Evolutionary conservation across 2,888 invertebrate genomes (phyloP), one percentile per base, ranked within the genome.

Genomic region (Habrosyne pyritoides): DNA sequence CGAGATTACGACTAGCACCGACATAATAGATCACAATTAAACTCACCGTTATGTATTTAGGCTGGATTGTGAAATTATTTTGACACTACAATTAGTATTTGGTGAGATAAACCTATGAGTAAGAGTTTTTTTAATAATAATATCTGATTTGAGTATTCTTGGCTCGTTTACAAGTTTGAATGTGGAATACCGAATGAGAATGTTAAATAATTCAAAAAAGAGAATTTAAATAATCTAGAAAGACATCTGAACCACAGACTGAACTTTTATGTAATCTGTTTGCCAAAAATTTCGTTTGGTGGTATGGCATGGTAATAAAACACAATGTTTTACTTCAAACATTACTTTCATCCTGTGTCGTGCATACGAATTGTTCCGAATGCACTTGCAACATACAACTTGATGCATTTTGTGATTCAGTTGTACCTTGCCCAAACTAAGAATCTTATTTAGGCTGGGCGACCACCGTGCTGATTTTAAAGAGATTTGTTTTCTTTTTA

Each of bases 11-110:
- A 21, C 10, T 50, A 18, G 8, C 47, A 57, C 52, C 58, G 56
- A 56, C 59, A 60, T 62, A 61, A 68, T 59, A 64, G 33, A 62
- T 48, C 47, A 30, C 62, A 55, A 60, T 67, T 65, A 58, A 57
- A 59, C 48, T 51, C 54, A 33, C 52, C 53, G 49, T 47, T 53
- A 58, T 61, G 52, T 57, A 54, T 57, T 60, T 59, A 54, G 53
- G 28, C 53, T 57, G 48, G 53, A 50, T 61, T 66, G 55, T 59
- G 57, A 53, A 47, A 63, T 59, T 5, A n/a, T 54, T 28, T 14
- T 18, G 10, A 56, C 30, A 26, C 14, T 33, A 8, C 2, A 30
- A 22, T 47, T 46, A 48, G 56, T 59, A 4, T 56, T 57, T 53
- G 52, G 47, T 62, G 24, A 3, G 26, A 18, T 54, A 59, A 60